Evolutionary conservation across 2,113 vertebrate genomes (phyloP).

Genomic region (Origma solitaria): DNA sequence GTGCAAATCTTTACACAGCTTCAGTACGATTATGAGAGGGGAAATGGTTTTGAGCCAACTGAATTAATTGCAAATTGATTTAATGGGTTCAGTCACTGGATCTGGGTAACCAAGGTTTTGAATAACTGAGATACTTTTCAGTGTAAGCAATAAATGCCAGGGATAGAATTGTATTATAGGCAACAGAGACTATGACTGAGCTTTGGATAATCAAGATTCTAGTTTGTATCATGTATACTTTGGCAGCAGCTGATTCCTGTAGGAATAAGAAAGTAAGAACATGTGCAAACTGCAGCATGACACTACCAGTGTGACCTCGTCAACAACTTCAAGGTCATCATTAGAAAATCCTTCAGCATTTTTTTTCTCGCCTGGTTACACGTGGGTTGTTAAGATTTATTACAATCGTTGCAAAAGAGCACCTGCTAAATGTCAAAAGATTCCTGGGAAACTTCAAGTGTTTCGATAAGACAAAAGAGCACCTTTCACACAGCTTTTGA

Average conservation of each 20-base stretch:
- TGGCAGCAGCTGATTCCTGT: constrained; percentile 48
- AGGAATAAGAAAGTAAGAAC: constrained; percentile 30
- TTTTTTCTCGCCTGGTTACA: neutral
- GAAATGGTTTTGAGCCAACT: neutral
- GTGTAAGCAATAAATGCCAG: constrained; percentile 46
- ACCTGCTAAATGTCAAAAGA: constrained; percentile 33
- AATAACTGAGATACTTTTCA: constrained; percentile 50
- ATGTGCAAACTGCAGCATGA: constrained; percentile 29
- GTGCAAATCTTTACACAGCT: neutral
- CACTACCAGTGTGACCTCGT: neutral
- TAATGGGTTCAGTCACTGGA: neutral
- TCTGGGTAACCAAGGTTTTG: neutral
- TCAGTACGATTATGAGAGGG: neutral
- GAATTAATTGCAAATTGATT: constrained; percentile 18
- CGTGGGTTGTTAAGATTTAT: neutral
- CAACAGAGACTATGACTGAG: constrained; percentile 22
- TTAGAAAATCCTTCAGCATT: neutral
- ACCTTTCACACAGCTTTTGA: neutral
- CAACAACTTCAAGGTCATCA: constrained; percentile 31
- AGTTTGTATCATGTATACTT: constrained; percentile 46
- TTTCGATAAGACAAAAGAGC: neutral
- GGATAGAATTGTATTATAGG: constrained; percentile 39
- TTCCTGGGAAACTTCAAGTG: constrained; percentile 5
- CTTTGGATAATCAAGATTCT: constrained; percentile 47
- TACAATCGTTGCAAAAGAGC: neutral